Conservation (phyloP, 2,797 vertebrate species). For the Meda fulgida region DNA sequence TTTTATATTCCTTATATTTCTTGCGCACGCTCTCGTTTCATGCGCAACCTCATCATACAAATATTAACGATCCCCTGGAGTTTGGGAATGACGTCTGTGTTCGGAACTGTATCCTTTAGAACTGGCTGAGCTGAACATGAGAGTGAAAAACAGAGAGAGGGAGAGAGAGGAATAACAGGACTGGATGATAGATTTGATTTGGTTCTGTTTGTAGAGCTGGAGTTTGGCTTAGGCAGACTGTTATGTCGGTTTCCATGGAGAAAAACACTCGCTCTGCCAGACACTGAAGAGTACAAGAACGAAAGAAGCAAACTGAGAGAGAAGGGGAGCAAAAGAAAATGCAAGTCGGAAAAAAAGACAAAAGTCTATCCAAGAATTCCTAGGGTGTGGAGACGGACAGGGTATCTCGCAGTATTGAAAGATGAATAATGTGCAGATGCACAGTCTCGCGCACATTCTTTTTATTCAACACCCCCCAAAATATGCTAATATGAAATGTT, state of each 20-base stretch:
- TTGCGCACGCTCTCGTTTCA: conserved; percentile 23
- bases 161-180: conserved; percentile 41
- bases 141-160: conserved; percentile 49
- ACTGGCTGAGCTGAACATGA: conserved; percentile 37
- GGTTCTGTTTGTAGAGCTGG: conserved; percentile 50
- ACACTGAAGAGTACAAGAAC: conserved; percentile 76
- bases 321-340: conserved; percentile 53
- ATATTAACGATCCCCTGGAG: conserved; percentile 48
- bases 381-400: conserved; percentile 72
- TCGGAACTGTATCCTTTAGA: conserved; percentile 48
- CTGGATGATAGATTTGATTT: conserved; percentile 52
- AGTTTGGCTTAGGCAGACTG: conserved; percentile 69
- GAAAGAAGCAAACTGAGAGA: conserved; percentile 65
- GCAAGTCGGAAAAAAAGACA: conserved; percentile 66
- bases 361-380: conserved; percentile 78
- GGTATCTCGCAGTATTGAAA: conserved; percentile 33
- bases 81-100: conserved; percentile 53
- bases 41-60: conserved; percentile 46
- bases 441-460: conserved; percentile 10
- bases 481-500: conserved; percentile 37
- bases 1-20: conserved; percentile 36
- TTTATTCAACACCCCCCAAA: conserved; percentile 6
- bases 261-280: conserved; percentile 82
- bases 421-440: conserved; percentile 46
- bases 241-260: conserved; percentile 98